Conservation (phyloP, 2,797 vertebrate species). For the Ctenopoma multispine region DNA sequence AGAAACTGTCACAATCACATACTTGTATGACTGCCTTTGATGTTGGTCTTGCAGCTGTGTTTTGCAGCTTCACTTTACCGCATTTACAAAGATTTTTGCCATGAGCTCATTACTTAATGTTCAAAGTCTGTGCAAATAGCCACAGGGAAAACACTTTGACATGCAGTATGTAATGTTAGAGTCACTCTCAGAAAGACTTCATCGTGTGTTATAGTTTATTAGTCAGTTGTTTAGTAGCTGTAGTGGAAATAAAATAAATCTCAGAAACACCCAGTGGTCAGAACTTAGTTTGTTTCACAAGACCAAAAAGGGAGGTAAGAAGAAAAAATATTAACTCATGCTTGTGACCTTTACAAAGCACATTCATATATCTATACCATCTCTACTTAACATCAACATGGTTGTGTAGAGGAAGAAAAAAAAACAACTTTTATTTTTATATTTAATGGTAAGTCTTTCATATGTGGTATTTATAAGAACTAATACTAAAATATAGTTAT, state of each 20-base stretch:
- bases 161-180: not conserved
- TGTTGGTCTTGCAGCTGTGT: slow-evolving; percentile 18
- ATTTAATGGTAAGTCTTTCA: too few relatives aligned
- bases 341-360: not conserved
- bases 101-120: slow-evolving; percentile 36
- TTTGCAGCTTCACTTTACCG: slow-evolving; percentile 14
- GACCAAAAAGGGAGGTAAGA: not conserved
- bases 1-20: slow-evolving; percentile 39
- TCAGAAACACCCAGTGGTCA: not conserved
- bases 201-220: slow-evolving; percentile 12
- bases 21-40: slow-evolving; percentile 60
- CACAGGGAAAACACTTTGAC: slow-evolving; percentile 9
- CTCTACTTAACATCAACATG: not conserved
- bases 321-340: not conserved
- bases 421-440: too few relatives aligned
- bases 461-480: too few relatives aligned
- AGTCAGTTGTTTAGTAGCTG: slow-evolving; percentile 15
- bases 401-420: too few relatives aligned
- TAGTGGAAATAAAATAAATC: too few relatives aligned
- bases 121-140: not conserved
- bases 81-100: slow-evolving; percentile 14
- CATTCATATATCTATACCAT: not conserved
- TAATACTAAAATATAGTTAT: too few relatives aligned
- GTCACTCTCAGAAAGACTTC: slow-evolving; percentile 2
- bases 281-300: not conserved